Evolutionary conservation across 2,888 invertebrate genomes (phyloP).

Genomic region (Salticus scenicus): DNA sequence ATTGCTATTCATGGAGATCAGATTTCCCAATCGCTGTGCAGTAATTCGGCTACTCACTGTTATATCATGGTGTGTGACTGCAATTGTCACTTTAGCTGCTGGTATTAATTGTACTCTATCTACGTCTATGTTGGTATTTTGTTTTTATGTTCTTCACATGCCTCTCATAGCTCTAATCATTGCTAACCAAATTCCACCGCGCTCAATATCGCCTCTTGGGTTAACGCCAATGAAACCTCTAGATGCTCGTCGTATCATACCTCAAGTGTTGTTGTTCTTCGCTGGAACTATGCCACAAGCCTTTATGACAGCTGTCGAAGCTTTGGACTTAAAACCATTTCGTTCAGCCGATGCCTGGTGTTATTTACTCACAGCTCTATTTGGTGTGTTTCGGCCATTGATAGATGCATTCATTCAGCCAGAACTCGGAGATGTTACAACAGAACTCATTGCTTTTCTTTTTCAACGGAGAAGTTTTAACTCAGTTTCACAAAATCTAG

Average conservation of each 20-base stretch:
- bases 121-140: not conserved
- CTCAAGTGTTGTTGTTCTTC: not conserved
- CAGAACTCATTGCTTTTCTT: not conserved
- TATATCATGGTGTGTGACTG: not conserved
- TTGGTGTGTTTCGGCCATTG: not conserved
- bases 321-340: not conserved
- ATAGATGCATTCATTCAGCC: not conserved
- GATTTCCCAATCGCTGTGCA: not conserved
- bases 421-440: not conserved
- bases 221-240: not conserved
- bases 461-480: not conserved
- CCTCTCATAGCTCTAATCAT: not conserved
- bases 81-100: not conserved
- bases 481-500: too few species aligned
- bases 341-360: not conserved
- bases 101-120: not conserved
- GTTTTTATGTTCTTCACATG: not conserved
- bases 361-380: not conserved
- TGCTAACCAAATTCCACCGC: not conserved
- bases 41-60: not conserved
- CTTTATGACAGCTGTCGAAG: not conserved
- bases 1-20: not conserved
- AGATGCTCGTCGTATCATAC: not conserved
- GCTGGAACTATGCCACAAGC: not conserved
- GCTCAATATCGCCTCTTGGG: not conserved